phyloP scores from a whole-genome alignment of 2,113 vertebrate species.

The Buteo buteo region DNA sequence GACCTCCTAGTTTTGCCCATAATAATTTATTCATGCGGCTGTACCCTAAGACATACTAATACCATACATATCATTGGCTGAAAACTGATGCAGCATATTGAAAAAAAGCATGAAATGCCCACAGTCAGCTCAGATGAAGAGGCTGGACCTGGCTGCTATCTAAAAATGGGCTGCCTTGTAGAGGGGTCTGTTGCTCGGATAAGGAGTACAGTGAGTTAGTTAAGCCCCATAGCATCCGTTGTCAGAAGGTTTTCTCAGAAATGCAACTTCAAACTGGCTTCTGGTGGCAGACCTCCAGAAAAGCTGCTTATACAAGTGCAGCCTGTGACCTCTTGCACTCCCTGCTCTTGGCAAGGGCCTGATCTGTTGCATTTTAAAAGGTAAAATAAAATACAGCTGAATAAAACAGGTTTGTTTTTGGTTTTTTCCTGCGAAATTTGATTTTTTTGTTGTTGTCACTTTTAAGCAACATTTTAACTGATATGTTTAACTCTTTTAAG shows the following conservation, averaged over 20 bases:
- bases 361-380: not conserved
- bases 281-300: not conserved
- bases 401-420: not conserved
- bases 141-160: not conserved
- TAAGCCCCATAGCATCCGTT: not conserved
- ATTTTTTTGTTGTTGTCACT: not conserved
- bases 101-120: not conserved
- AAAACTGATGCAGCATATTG: not conserved
- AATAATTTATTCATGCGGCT: constrained; percentile 32
- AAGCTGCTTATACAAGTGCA: not conserved
- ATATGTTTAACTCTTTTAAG: not conserved
- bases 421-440: not conserved
- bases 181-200: not conserved
- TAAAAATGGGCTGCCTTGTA: not conserved
- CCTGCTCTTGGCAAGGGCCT: not conserved
- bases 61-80: constrained; percentile 1
- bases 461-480: not conserved
- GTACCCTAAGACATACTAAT: not conserved
- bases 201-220: not conserved
- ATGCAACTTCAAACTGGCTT: not conserved
- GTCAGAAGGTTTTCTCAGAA: not conserved
- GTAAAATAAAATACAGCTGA: not conserved
- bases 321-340: not conserved
- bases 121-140: not conserved
- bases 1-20: constrained; percentile 11